Evolutionary conservation across 2,113 vertebrate genomes (phyloP).

Genomic region (Cryptotis parvus): DNA sequence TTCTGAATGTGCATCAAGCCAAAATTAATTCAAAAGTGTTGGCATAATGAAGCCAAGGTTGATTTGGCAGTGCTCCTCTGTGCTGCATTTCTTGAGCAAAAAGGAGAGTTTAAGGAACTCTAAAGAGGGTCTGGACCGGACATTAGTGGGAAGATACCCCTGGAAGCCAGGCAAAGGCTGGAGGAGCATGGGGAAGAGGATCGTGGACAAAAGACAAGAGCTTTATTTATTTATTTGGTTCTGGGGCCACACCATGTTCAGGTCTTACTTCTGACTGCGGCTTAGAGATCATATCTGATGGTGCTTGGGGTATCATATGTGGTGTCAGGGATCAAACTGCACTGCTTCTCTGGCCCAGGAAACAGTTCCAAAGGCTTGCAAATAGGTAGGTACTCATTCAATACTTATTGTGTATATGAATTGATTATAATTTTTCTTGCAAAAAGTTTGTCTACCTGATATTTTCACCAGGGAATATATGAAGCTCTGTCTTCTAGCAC

Average conservation of each 20-base stretch:
- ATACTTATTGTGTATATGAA: background rate
- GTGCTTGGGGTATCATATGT: no score
- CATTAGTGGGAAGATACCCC: background rate
- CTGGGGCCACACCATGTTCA: no score
- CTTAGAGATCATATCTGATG: no score
- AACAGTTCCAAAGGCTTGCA: background rate
- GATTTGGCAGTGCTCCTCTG: background rate
- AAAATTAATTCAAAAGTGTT: no score
- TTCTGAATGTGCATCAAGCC: no score
- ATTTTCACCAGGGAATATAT: background rate
- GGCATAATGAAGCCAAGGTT: no score
- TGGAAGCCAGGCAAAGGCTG: background rate
- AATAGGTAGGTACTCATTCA: background rate
- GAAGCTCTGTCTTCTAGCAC: background rate
- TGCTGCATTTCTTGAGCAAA: no score
- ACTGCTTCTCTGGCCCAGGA: no score
- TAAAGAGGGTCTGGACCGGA: background rate
- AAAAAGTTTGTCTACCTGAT: slow-evolving; percentile 7
- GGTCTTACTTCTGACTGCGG: no score
- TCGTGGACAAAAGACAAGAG: background rate
- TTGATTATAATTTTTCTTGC: background rate
- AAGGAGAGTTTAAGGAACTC: background rate
- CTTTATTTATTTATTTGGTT: no score
- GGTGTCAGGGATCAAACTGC: no score
- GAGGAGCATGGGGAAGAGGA: background rate